Evolutionary conservation across 2,888 invertebrate species (phyloP), one percentile per base, ranked within the genome.

Genomic region (Trachelus iudaicus): DNA sequence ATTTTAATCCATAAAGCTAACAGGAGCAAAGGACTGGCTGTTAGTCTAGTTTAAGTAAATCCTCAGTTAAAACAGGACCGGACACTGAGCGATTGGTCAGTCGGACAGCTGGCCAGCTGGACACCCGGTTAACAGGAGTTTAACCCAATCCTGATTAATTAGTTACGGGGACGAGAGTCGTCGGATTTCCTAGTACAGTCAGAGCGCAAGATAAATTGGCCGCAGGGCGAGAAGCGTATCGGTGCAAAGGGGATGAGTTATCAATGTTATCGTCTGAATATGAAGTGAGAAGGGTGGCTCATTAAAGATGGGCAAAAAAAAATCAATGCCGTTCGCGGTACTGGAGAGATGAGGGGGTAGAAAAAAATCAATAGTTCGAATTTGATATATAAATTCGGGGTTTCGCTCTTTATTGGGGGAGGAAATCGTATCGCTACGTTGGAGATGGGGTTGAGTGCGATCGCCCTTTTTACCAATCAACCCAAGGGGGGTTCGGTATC

Each of bases 361-460:
- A 4, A 40, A 40, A 87, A 88, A 90, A 90, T 90, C 90, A 89
- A 90, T 90, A 90, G 89, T 88, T 87, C 87, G 89, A 89, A 89
- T 89, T 85, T 86, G 89, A 90, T 89, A 90, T 40, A 40, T 89
- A 90, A 89, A 90, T 90, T 89, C 86, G 86, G 87, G 87, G 87
- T 84, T 40, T 87, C 85, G 85, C 86, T 86, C 40, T 85, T 77
- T 76, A 79, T 75, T 23, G 69, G 69, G 69, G 76, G 76, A 40
- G 76, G 76, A n/a, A 33, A 69, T 69, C 69, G 69, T 31, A 30
- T 69, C 81, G n/a, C n/a, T 33, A 79, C 75, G 78, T 80, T 83
- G 82, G 82, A 84, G 88, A 88, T 88, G 87, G 88, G 88, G 88
- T 88, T 88, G 88, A 87, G 87, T 85, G 85, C 83, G 88, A 88